Evolutionary conservation across 1,140 invertebrate species (phyloP), one percentile per base, ranked within the genome.

Genomic region (Drosophila carrolli): DNA sequence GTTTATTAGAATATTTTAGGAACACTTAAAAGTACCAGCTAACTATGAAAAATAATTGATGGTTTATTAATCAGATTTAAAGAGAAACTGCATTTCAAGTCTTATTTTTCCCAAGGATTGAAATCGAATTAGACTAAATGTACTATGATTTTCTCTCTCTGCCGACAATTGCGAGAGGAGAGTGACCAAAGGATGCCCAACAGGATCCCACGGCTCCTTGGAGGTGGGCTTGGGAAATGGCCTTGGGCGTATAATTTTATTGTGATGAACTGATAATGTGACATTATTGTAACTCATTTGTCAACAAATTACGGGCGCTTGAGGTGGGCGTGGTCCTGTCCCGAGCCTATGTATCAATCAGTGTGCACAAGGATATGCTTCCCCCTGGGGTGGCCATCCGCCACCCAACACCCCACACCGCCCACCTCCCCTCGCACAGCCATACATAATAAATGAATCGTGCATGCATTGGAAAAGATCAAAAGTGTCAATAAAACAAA

Each of bases 211-310:
- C 5, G 48, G 38, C 27, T 32, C 29, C 65, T 68, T 19, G 41
- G 10, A 35, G 51, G 35, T 41, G 63, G 50, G 10, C 60, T 19
- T 40, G 29, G 50, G 32, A 40, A 58, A 44, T 68, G 46, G 38
- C 74, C 53, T 23, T 51, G 57, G 73, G 73, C 82, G 78, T 85
- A 73, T 88, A 88, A 88, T 88, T 89, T 84, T 83, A 89, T 88
- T 88, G 84, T 89, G 84, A 88, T 88, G 84, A 89, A 88, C 84
- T 89, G 84, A 88, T 88, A 88, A 88, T 88, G 84, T 89, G 84
- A 88, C 83, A 88, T 88, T 88, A 88, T 89, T 89, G 83, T 78
- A 78, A 82, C 84, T 83, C 83, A 88, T 88, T 88, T 88, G 83
- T 88, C 83, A 88, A 89, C 83, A 89, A 89, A 88, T 89, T 89